phyloP scores from a whole-genome alignment of 2,888 invertebrate genomes.

The Ormyrus labotus region DNA sequence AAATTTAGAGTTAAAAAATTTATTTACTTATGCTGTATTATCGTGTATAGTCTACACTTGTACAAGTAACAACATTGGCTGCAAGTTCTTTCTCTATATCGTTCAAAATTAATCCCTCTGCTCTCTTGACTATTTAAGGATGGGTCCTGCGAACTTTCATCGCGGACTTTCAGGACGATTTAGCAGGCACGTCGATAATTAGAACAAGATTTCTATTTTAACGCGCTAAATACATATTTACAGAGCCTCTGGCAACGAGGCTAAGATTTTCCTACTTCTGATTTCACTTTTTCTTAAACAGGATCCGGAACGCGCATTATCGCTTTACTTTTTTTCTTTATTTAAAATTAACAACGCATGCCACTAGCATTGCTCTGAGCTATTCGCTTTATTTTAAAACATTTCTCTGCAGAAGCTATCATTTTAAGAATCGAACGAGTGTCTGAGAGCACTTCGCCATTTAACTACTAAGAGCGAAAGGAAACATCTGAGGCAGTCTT shows the following conservation, averaged over 20 bases:
- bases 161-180: constrained; percentile 67
- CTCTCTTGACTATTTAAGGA: constrained; percentile 56
- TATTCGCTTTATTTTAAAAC: constrained; percentile 49
- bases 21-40: constrained; percentile 38
- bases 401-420: constrained; percentile 54
- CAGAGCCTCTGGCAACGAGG: constrained; percentile 67
- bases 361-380: constrained; percentile 53
- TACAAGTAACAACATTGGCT: constrained; percentile 52
- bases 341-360: constrained; percentile 56
- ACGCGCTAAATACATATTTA: constrained; percentile 75
- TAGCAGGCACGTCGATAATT: constrained; percentile 71
- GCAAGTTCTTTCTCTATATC: constrained; percentile 42
- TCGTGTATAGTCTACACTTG: constrained; percentile 36
- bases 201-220: constrained; percentile 75
- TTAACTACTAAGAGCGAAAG: constrained; percentile 52
- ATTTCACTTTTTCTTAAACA: constrained; percentile 57
- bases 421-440: constrained; percentile 43
- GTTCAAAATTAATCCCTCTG: constrained; percentile 50
- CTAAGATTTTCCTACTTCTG: constrained; percentile 59
- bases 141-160: constrained; percentile 51
- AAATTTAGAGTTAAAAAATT: constrained; percentile 38
- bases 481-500: constrained; percentile 55
- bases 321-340: constrained; percentile 43
- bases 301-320: constrained; percentile 66
- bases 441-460: constrained; percentile 21